Conservation (phyloP, 1,140 invertebrate species). For the Drosophila aff. region DNA sequence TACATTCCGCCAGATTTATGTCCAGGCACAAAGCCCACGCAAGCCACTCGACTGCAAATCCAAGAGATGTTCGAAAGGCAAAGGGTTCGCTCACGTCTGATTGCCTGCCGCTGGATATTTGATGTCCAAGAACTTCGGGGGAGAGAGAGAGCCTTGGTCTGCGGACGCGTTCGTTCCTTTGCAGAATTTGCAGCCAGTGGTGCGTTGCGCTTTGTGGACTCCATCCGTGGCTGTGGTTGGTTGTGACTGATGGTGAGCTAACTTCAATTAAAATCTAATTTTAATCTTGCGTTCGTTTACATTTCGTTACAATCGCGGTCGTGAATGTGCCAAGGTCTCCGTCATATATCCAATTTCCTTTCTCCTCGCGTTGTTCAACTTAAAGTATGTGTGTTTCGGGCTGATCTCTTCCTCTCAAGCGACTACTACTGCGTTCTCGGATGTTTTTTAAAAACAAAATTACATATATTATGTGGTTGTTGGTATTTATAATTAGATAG, state of each 20-base stretch:
- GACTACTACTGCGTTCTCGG: slow-evolving; percentile 57
- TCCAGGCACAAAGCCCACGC: slow-evolving; percentile 4
- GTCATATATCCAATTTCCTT: slow-evolving; percentile 31
- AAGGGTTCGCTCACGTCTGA: slow-evolving; percentile 3
- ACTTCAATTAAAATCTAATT: slow-evolving; percentile 71
- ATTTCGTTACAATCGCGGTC: slow-evolving; percentile 41
- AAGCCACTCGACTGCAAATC: slow-evolving; percentile 4
- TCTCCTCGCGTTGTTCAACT: slow-evolving; percentile 61
- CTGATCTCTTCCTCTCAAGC: slow-evolving; percentile 30
- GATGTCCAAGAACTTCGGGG: slow-evolving; percentile 45
- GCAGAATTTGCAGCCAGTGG: slow-evolving; percentile 2
- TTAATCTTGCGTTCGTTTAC: slow-evolving; percentile 56
- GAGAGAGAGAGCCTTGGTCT: slow-evolving; percentile 65
- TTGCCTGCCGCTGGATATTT: slow-evolving; percentile 42
- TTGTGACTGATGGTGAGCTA: slow-evolving; percentile 36
- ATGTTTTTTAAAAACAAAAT: slow-evolving; percentile 85
- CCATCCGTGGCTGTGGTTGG: background rate
- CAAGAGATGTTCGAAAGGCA: slow-evolving; percentile 2
- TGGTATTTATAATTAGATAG: slow-evolving; percentile 80
- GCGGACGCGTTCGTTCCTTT: slow-evolving; percentile 14
- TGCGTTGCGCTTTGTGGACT: slow-evolving; percentile 5
- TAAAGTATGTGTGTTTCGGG: slow-evolving; percentile 55
- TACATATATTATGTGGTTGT: slow-evolving; percentile 77
- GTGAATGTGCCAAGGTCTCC: slow-evolving; percentile 26
- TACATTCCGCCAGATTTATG: slow-evolving; percentile 8